Base-by-base conservation (phyloP, 2,888 invertebrate genomes). In the Pseudolycoriella hygida region DNA sequence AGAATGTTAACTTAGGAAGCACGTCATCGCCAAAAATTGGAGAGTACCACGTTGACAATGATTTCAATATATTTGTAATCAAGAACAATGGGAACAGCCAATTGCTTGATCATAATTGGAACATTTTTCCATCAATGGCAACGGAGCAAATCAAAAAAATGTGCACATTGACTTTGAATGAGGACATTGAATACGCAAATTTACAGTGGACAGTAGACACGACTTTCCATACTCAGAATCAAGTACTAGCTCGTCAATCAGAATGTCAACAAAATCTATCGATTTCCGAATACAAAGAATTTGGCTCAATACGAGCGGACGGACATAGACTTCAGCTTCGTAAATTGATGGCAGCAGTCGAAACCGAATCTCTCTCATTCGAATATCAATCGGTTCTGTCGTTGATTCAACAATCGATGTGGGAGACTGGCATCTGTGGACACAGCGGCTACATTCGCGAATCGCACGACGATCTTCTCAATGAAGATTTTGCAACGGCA, bases 401-500 rank as follows among this genome's bases (percentile, higher is more conserved):
- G 52, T 52, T 53, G 60, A 44, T 51, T 48, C 50, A 60, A 57
- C 61, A 65, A 66, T 65, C 64, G 66, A 54, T 54, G 65, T 59
- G 50, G 68, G 62, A 64, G 68, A 61, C 64, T 65, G 58, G 53
- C 53, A 59, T 60, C 64, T 60, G 55, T 62, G 66, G 59, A 67
- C 65, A 58, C 67, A 66, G 58, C 70, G 63, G 60, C 68, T 72
- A 64, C 72, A 73, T 66, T 73, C 73, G 66, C 72, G 42, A 42
- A 31, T 42, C 42, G 11, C 30, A 30, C 17, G 11, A 3, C 2
- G 42, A 42, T 15, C 30, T 42, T 6, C 20, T 12, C 17, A 17
- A 42, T 8, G 2, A 5, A 3, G 17, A n/a, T 5, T 42, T 42
- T 17, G 3, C 17, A 2, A 5, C 8, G 2, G 42, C 14, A 31